Evolutionary conservation across 2,113 vertebrate species (phyloP), one percentile per base, ranked within the genome.

Genomic region (Hylia prasina): DNA sequence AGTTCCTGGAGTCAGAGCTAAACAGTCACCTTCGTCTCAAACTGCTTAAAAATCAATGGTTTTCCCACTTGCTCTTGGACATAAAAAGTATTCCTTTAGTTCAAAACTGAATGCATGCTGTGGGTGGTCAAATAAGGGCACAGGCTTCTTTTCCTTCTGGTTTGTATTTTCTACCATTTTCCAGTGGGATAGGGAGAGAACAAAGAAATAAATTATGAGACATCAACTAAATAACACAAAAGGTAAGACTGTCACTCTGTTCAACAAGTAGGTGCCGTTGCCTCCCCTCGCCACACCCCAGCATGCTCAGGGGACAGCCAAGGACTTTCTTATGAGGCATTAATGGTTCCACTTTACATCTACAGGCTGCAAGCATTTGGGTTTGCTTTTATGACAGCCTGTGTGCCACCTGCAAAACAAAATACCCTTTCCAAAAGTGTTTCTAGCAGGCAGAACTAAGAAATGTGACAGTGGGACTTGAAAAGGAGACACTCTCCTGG

Each of bases 191-290:
- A 42, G 7, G 35, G 33, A 54, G 16, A 53, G 35, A 45, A 30
- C 9, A 33, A 39, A 24, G 5, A 18, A 60, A 58, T 58, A 64
- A 87, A 71, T 39, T 27, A 28, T 6, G 5, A 56, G 10, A 44
- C 18, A 66, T 13, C 14, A 48, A 31, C 4, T 15, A 25, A 72
- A 45, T 37, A 60, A 42, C 61, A 37, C 9, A 39, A 56, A 75
- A 69, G 24, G 13, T 3, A 47, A 13, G 44, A 35, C 35, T 40
- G 21, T 20, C 35, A 31, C 47, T 0, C 0, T 15, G 22, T 50
- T 81, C 68, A 42, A 24, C 39, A 63, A 2, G 14, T 9, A 28
- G 0, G 1, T 71, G 15, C 7, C 10, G 20, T 72, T 63, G 10
- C 20, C 24, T 73, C 10, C 16, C 11, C 14, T 40, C 27, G 10